Evolutionary conservation across 2,888 invertebrate species (phyloP).

Genomic region (Acleris literana): DNA sequence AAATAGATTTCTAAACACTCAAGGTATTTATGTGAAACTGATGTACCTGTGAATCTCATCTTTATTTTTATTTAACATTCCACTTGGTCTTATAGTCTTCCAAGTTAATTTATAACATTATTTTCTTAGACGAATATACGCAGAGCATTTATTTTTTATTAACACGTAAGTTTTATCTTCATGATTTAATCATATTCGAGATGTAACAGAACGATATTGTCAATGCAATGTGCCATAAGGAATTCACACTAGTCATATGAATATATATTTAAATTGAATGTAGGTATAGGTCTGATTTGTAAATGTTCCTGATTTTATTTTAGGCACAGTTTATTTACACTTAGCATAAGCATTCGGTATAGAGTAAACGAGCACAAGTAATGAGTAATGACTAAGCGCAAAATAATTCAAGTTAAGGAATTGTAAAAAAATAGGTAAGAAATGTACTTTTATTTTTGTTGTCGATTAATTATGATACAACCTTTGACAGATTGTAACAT

Average conservation of each 20-base stretch:
- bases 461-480: not conserved
- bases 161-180: not conserved
- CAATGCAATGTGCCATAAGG: slow-evolving; percentile 35
- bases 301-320: slow-evolving; percentile 21
- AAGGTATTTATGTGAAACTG: not conserved
- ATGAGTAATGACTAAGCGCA: slow-evolving; percentile 10
- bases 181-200: slow-evolving; percentile 3
- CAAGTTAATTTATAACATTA: slow-evolving; percentile 30
- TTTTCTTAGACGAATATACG: slow-evolving; percentile 16
- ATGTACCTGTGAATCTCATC: slow-evolving; percentile 17
- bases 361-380: slow-evolving; percentile 24
- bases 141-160: slow-evolving; percentile 33
- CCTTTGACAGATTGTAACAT: slow-evolving; percentile 7
- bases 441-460: not conserved
- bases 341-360: slow-evolving; percentile 20
- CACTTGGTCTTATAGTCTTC: slow-evolving; percentile 31
- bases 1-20: not conserved
- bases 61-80: slow-evolving; percentile 28
- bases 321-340: slow-evolving; percentile 12
- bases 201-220: slow-evolving; percentile 13
- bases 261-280: slow-evolving; percentile 19
- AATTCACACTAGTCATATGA: slow-evolving; percentile 36
- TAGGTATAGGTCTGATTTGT: slow-evolving; percentile 25
- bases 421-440: slow-evolving; percentile 5
- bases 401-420: slow-evolving; percentile 1